phyloP scores from a whole-genome alignment of 2,797 vertebrate species.

The Rhynchotus rufescens region DNA sequence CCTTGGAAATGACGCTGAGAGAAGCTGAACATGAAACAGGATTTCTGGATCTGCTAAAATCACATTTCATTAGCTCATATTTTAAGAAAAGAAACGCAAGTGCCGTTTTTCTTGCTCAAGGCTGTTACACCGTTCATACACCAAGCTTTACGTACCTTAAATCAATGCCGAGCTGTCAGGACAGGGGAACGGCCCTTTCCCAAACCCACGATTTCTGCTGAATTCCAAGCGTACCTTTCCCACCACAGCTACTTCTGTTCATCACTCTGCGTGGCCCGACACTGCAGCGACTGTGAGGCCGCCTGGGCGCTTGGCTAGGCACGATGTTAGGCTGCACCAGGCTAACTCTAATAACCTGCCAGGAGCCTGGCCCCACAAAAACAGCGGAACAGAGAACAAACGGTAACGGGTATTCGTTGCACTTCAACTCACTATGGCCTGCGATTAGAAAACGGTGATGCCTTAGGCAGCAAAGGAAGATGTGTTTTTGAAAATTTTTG shows the following conservation, averaged over 20 bases:
- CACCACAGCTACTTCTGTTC: not conserved
- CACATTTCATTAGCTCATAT: not conserved
- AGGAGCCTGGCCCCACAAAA: not conserved
- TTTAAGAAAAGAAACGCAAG: not conserved
- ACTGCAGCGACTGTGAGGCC: not conserved
- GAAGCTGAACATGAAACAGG: not conserved
- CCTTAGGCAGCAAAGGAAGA: not conserved
- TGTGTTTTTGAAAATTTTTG: not conserved
- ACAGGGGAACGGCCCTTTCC: not conserved
- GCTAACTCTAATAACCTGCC: not conserved
- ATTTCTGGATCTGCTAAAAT: constrained; percentile 11
- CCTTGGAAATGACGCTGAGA: not conserved
- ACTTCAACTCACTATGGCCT: not conserved
- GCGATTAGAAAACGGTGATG: not conserved
- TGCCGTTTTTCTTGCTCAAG: not conserved
- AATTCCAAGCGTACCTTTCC: not conserved
- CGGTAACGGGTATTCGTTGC: not conserved
- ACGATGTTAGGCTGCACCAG: not conserved
- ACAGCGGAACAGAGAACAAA: not conserved
- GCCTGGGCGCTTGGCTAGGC: not conserved
- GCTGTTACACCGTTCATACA: not conserved
- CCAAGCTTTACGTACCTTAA: not conserved
- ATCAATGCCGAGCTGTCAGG: not conserved
- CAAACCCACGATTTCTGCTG: not conserved
- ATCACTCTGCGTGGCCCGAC: not conserved